Evolutionary conservation across 1,140 invertebrate species (phyloP).

Genomic region (Hyles euphorbiae): DNA sequence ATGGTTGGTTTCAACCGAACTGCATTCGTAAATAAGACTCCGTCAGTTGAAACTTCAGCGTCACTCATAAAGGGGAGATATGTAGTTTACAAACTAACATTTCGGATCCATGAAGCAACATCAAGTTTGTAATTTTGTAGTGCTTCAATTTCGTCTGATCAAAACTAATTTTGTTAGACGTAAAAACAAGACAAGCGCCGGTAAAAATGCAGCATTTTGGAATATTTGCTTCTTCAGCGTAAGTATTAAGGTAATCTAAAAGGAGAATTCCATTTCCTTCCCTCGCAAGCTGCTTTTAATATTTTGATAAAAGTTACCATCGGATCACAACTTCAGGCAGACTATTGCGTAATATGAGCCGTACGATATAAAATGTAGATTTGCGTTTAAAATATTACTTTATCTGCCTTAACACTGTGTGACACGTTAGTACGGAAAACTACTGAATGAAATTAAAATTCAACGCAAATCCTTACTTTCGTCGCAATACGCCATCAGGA

Average conservation of each 20-base stretch:
- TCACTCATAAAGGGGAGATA: constrained; percentile 3
- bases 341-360: no score
- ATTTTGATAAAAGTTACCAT: no score
- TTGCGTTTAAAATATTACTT: no score
- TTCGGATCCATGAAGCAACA: constrained; percentile 4
- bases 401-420: no score
- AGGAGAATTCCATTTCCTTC: background rate
- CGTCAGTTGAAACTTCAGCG: background rate
- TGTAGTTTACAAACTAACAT: constrained; percentile 9
- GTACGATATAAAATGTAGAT: no score
- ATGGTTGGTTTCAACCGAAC: no score
- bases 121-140: constrained; percentile 3
- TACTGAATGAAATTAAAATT: background rate
- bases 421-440: no score
- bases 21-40: no score
- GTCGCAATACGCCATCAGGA: background rate
- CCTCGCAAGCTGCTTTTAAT: no score
- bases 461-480: background rate
- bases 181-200: background rate
- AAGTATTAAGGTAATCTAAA: constrained; percentile 2
- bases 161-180: constrained; percentile 11
- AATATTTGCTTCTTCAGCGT: background rate
- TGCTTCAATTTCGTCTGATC: constrained; percentile 4
- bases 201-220: background rate
- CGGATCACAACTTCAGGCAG: no score